Percentiles rank a stretch among this genome's conserved stretches.
Conservation (phyloP, 2,888 invertebrate genomes). For the Alviniconcha strummeri region DNA sequence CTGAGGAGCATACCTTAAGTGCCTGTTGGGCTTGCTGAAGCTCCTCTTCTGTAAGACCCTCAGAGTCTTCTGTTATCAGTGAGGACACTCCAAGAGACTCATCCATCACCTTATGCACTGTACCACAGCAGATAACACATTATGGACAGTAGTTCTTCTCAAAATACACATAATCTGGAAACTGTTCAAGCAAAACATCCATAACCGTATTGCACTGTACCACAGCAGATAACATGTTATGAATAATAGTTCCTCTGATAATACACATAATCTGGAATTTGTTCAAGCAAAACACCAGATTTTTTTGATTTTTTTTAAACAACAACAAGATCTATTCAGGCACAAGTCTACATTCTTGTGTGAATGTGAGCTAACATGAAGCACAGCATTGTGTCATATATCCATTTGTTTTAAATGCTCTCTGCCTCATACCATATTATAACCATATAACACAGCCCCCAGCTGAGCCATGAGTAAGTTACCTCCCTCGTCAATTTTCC, state of each 20-base stretch:
- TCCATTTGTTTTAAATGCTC: too few species aligned
- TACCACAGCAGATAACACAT: constrained; percentile 4
- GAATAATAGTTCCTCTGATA: background rate
- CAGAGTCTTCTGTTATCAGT: constrained; percentile 45
- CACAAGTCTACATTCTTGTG: too few species aligned
- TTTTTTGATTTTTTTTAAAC: too few species aligned
- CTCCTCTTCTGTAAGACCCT: constrained; percentile 63
- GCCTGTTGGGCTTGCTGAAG: constrained; percentile 58
- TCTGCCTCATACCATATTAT: too few species aligned
- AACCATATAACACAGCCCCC: too few species aligned
- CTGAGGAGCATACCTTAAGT: constrained; percentile 42
- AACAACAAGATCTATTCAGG: too few species aligned
- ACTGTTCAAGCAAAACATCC: constrained; percentile 33
- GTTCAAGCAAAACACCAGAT: constrained; percentile 34
- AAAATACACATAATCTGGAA: background rate
- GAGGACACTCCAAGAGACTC: constrained; percentile 33
- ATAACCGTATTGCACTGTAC: constrained; percentile 41
- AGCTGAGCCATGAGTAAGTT: too few species aligned
- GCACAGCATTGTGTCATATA: too few species aligned
- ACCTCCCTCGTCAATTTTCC: too few species aligned
- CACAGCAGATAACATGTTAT: background rate
- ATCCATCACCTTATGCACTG: constrained; percentile 41
- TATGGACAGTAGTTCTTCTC: background rate
- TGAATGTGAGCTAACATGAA: too few species aligned
- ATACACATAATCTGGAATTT: background rate